Evolutionary conservation across 2,113 vertebrate genomes (phyloP).

Genomic region (Hucho hucho): DNA sequence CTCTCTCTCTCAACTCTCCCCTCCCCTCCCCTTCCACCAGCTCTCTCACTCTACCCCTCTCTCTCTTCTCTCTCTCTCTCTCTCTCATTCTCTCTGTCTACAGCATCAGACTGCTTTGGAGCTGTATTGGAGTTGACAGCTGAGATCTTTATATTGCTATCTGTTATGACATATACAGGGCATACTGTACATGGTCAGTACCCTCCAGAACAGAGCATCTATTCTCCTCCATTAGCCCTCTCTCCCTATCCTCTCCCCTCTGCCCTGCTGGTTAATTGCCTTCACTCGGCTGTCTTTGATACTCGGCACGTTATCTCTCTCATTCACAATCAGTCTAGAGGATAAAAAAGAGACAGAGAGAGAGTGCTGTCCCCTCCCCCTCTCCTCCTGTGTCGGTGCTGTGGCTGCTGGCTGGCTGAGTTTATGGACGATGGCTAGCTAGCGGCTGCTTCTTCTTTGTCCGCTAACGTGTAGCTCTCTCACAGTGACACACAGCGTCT

Average conservation of each 20-base stretch:
- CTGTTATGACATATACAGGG: neutral
- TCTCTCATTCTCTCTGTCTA: neutral
- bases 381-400: neutral
- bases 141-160: neutral
- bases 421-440: slow-evolving; percentile 19
- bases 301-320: neutral
- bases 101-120: neutral
- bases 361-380: slow-evolving; percentile 36
- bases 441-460: slow-evolving; percentile 54
- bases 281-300: neutral
- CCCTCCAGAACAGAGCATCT: neutral
- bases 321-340: neutral
- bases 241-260: neutral
- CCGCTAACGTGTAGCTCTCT: slow-evolving; percentile 36
- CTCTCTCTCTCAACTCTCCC: slow-evolving; percentile 16
- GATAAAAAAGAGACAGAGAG: neutral
- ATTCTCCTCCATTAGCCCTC: neutral
- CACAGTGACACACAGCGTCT: slow-evolving; percentile 31
- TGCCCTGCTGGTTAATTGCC: neutral
- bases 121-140: neutral
- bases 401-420: slow-evolving; percentile 3
- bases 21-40: slow-evolving; percentile 7
- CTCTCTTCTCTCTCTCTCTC: slow-evolving; percentile 26
- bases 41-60: slow-evolving; percentile 53
- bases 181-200: neutral